Evolutionary conservation across 2,113 vertebrate species (phyloP), one percentile per base, ranked within the genome.

Genomic region (Pimephales promelas): DNA sequence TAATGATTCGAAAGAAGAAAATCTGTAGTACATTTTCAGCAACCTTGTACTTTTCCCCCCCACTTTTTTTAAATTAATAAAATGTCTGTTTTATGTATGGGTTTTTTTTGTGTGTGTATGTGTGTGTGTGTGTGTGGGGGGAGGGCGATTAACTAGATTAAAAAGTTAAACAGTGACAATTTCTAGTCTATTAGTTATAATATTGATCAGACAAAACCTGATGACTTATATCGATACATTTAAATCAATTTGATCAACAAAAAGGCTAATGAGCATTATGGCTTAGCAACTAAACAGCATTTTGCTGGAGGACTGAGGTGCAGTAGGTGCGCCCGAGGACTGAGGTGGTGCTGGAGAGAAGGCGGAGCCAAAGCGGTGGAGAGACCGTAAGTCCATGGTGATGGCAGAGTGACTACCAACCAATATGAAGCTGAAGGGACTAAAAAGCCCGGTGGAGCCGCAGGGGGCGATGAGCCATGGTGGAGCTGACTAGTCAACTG

Each of bases 11-110:
- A 62, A 47, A 70, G 68, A 76, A 45, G 78, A 34, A 18, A 79
- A 79, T n/a, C 31, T 72, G 54, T 76, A 80, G 81, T 77, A 85
- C 13, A 36, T 64, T 81, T 64, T 83, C 74, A 61, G 31, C 66
- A 61, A 62, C 47, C 74, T 72, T 87, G 61, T 85, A 76, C 56
- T 83, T 83, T 72, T 72, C 57, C 26, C 36, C n/a, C 13, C 52
- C 79, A 78, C 73, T 85, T 87, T 87, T 40, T 87, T 79, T 81
- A 85, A 85, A 79, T 70, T 62, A 87, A 85, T 82, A 87, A 84
- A 84, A 82, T 84, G 43, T 77, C 45, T 76, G 81, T 66, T 84
- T 72, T 45, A 84, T 56, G 43, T 43, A 57, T 62, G 22, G 1
- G n/a, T 75, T 20, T 62, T 62, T 73, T 8, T 4, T 47, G 11